Percentiles rank a stretch among this genome's conserved stretches.
These are phyloP conservation scores for Corythornis cristatus DNA, from an alignment of 2,113 vertebrate species.

Conservation along the genomic window DNA sequence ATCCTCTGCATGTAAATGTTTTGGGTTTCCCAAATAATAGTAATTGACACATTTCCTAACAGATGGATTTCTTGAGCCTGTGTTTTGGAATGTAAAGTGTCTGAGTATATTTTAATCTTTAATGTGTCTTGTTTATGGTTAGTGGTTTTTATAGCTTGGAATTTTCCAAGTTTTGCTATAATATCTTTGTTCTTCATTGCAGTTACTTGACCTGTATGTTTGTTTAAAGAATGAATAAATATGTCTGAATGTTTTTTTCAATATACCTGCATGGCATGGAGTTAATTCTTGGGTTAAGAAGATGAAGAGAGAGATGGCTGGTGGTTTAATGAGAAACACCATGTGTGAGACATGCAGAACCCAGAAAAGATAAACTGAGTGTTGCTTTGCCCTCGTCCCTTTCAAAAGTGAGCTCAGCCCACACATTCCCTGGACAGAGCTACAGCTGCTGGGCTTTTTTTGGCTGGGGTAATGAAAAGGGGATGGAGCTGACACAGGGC, in stretches of 20 bases:
- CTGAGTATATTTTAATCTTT: neutral
- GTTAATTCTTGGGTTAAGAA: neutral
- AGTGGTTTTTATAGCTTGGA: neutral
- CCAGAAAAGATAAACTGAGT: neutral
- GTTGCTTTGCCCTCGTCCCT: neutral
- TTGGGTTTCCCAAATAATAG: neutral
- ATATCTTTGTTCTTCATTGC: neutral
- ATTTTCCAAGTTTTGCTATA: neutral
- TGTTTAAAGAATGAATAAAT: conserved; percentile 48
- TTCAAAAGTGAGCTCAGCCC: neutral
- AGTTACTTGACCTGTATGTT: conserved; percentile 7
- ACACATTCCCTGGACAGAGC: accelerated
- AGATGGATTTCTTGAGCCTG: neutral
- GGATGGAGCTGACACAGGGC: neutral
- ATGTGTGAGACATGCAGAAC: neutral
- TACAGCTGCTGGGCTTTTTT: neutral
- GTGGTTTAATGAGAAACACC: neutral
- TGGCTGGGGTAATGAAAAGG: neutral
- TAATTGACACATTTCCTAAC: neutral
- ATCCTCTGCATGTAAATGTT: neutral
- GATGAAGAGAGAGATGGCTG: neutral
- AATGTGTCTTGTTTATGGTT: neutral
- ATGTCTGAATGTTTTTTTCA: neutral
- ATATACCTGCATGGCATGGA: neutral
- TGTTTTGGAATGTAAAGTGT: neutral